Conservation (phyloP, 2,113 vertebrate species). For the Ciconia stormi region DNA sequence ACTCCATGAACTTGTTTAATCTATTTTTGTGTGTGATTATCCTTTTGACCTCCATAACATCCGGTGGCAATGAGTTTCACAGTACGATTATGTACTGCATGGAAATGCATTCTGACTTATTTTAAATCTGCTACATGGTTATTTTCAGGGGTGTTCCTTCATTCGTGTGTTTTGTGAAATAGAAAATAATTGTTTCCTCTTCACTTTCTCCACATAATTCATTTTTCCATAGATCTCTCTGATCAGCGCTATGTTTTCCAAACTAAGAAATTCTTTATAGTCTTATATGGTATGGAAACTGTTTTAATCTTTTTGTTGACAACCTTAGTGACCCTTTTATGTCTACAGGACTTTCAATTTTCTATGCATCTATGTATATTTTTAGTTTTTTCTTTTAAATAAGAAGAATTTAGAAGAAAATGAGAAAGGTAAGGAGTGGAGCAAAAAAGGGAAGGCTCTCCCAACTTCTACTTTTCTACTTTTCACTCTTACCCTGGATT, state of each 20-base stretch:
- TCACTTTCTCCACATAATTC: background rate
- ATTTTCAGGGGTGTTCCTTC: background rate
- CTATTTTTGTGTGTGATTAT: background rate
- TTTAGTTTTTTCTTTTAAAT: background rate
- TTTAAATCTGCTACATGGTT: background rate
- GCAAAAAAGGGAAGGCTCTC: background rate
- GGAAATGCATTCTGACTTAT: background rate
- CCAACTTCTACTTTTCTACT: background rate
- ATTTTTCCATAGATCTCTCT: background rate
- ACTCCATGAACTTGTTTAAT: background rate
- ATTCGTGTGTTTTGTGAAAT: background rate
- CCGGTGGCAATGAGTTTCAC: background rate
- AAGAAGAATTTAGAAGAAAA: background rate
- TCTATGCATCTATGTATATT: background rate
- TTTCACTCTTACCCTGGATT: background rate
- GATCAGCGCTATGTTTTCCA: background rate
- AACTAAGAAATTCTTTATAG: background rate
- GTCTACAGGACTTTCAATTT: background rate
- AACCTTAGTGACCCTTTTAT: background rate
- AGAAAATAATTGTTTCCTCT: background rate
- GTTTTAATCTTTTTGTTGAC: background rate
- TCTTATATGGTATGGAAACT: background rate
- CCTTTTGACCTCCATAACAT: background rate
- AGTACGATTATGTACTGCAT: background rate
- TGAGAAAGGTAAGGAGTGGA: background rate